Conservation (phyloP, 2,113 vertebrate genomes). For the Limanda limanda region DNA sequence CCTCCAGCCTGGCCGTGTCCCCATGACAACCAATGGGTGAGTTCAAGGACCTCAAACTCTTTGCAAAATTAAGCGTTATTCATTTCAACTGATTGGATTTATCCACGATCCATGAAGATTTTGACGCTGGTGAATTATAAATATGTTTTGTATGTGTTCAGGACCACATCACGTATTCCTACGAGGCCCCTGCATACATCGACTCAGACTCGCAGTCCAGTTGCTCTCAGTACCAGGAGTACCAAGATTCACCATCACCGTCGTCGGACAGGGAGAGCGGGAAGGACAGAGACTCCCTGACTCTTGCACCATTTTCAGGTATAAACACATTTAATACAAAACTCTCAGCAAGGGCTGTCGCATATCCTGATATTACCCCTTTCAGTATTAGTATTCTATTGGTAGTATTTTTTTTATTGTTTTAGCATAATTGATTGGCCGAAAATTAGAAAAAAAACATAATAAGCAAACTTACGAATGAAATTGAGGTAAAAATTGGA, state of each 20-base stretch:
- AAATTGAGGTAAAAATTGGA: too few species aligned
- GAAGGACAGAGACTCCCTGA: constrained; percentile 50
- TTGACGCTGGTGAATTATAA: not conserved
- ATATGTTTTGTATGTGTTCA: constrained; percentile 34
- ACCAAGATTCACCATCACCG: constrained; percentile 76
- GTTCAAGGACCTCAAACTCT: constrained; percentile 30
- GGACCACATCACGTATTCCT: constrained; percentile 57
- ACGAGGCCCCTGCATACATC: constrained; percentile 61
- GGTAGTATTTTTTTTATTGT: too few species aligned
- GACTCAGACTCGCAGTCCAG: constrained; percentile 84
- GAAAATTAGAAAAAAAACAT: too few species aligned
- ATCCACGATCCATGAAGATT: not conserved
- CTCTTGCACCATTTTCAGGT: constrained; percentile 79
- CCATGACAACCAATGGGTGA: constrained; percentile 73
- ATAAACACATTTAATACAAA: constrained; percentile 1
- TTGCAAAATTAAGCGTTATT: not conserved
- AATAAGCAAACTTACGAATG: too few species aligned
- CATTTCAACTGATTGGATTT: too few species aligned
- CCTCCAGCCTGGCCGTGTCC: constrained; percentile 60
- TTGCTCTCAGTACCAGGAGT: constrained; percentile 81
- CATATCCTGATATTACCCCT: too few species aligned
- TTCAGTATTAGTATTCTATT: too few species aligned
- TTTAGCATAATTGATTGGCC: too few species aligned
- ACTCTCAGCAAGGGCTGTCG: not conserved
- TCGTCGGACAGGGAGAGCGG: constrained; percentile 54